Evolutionary conservation across 1,140 invertebrate species (phyloP).

Genomic region (Ceratoteleas bidentatus): DNA sequence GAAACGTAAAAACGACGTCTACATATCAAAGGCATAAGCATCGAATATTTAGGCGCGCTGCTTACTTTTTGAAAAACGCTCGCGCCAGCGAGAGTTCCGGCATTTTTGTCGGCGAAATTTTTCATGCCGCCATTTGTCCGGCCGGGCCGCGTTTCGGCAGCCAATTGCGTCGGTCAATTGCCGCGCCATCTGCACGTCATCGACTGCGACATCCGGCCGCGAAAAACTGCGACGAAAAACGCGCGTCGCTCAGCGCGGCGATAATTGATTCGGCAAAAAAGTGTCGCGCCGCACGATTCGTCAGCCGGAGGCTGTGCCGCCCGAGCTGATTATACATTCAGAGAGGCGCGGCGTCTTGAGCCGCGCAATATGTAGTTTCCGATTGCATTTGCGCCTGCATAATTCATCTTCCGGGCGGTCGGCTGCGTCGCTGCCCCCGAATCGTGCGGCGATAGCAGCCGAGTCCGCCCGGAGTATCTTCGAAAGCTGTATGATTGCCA

Average conservation of each 20-base stretch:
- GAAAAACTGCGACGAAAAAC: not conserved
- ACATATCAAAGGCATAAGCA: too few species aligned
- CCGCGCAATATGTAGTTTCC: constrained; percentile 65
- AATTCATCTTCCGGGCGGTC: constrained; percentile 62
- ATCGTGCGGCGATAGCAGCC: constrained; percentile 46
- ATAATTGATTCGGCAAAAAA: constrained; percentile 16
- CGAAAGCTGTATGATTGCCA: constrained; percentile 58
- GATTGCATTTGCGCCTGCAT: constrained; percentile 66
- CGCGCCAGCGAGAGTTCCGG: too few species aligned
- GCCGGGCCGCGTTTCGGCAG: too few species aligned
- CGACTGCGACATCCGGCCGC: too few species aligned
- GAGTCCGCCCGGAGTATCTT: constrained; percentile 49
- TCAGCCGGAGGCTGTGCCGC: constrained; percentile 38
- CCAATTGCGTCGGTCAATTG: too few species aligned
- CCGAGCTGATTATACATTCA: constrained; percentile 64
- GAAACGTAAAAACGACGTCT: too few species aligned
- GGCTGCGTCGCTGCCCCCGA: constrained; percentile 46
- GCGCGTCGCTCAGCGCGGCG: not conserved
- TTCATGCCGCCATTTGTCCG: too few species aligned
- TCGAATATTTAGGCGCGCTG: not conserved
- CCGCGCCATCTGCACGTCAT: too few species aligned
- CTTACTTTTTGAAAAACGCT: not conserved
- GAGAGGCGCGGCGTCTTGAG: constrained; percentile 49
- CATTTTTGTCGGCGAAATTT: too few species aligned
- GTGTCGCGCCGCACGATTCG: constrained; percentile 38